Evolutionary conservation across 2,113 vertebrate species (phyloP), one percentile per base, ranked within the genome.

Genomic region (Solea senegalensis): DNA sequence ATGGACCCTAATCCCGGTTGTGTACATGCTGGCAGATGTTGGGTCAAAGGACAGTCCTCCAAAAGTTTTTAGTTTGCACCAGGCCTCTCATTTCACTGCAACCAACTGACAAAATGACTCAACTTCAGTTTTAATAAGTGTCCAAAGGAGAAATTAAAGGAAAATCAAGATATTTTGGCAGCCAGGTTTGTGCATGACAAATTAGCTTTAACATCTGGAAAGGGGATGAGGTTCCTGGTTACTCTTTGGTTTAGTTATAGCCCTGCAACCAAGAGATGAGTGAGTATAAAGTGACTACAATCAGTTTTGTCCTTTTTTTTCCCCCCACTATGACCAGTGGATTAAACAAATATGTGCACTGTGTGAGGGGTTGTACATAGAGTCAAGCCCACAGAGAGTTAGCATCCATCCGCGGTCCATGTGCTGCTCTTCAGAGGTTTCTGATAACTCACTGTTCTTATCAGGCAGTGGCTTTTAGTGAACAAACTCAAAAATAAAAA

Each of bases 21-120:
- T 74, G 71, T 62, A 69, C 58, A 66, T 71, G 58, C 62, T 55
- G 63, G 77, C 69, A 85, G 78, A 87, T 65, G 73, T 76, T 69
- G 11, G 75, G 75, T 65, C 70, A 63, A 62, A 78, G 57, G 57
- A 58, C 66, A 55, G 50, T 72, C 67, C 48, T 81, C 49, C 48
- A 71, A 52, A 78, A 55, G 21, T 21, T 68, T 58, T 74, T 8
- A 74, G 51, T 74, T 74, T 65, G 53, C 63, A 68, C 49, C 52
- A 53, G 63, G 15, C 41, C 58, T 49, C 50, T 61, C 40, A 52
- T 55, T 79, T 67, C 43, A 71, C 45, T 66, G 52, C 28, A 40
- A 57, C 39, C 43, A 75, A 72, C 28, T 74, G 34, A 56, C 45
- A 65, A 44, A 63, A 44, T 52, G 7, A 53, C 21, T 69, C 57